Base-by-base conservation (phyloP, 2,797 vertebrate species). In the Acrossocheilus wenchowensis region DNA sequence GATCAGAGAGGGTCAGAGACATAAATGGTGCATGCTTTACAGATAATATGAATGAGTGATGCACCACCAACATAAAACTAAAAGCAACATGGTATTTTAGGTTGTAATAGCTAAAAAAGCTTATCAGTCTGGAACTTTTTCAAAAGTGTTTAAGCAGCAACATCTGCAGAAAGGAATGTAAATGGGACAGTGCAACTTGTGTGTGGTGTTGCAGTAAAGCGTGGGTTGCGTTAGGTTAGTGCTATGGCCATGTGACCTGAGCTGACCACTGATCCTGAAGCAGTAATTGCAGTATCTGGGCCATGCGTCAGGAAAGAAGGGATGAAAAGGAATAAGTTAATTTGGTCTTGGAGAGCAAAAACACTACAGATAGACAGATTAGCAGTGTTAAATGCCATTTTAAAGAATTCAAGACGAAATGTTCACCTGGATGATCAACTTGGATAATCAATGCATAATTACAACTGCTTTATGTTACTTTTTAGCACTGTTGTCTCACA, bases 341-440 rank as follows among this genome's bases (percentile, higher is more conserved):
- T 88, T 87, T 41, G 87, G 64, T 82, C 68, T 54, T 66, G 48
- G 21, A 87, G 62, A 88, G 66, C 74, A 75, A 86, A 74, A 19
- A 68, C 69, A 82, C 41, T 6, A 52, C 52, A 74, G 54, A 79
- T 26, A 84, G 52, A 60, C 23, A 34, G 83, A 88, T 78, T 72
- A 88, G 77, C 48, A 75, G 26, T 26, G 54, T 78, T 39, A 21
- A 69, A 69, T 4, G 34, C 36, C 7, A 41, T 71, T 71, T 71
- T 71, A 30, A 62, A 62, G 36, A 4, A 57, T 78, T 14, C 6
- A 60, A n/a, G 21, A 43, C 2, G 34, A 45, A 5, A 73, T n/a
- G 36, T 21, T 69, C 17, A 21, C 4, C 0, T 21, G 68, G 36
- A 73, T 7, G 21, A 45, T 73, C 17, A 69, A 66, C 60, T 62